Conservation (phyloP, 1,140 invertebrate genomes). For the Bombus confusus region DNA sequence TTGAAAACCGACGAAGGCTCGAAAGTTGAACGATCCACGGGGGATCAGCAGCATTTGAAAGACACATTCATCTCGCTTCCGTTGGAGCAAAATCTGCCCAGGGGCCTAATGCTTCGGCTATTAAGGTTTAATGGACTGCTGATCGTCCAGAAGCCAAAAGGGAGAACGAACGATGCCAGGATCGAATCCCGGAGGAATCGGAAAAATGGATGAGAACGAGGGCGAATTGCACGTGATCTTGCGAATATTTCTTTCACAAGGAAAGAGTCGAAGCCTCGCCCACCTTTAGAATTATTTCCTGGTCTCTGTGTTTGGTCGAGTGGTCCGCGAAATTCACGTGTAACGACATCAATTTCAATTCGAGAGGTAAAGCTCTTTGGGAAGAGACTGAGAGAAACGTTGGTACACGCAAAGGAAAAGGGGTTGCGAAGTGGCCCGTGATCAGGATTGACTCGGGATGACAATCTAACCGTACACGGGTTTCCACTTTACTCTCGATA, state of each 20-base stretch:
- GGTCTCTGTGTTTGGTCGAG: not conserved
- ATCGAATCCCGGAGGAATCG: constrained; percentile 57
- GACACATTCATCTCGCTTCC: constrained; percentile 76
- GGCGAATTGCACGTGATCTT: constrained; percentile 15
- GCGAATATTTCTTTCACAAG: not conserved
- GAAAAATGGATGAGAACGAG: constrained; percentile 55
- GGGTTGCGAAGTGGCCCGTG: constrained; percentile 65
- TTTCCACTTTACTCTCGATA: constrained; percentile 78
- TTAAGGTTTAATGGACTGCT: constrained; percentile 75
- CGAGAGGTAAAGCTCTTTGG: constrained; percentile 13
- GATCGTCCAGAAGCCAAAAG: constrained; percentile 56
- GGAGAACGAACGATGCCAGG: constrained; percentile 15
- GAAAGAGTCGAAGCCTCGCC: not conserved
- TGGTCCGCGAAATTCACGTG: not conserved
- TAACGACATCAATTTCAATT: constrained; percentile 63
- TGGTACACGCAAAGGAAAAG: constrained; percentile 38
- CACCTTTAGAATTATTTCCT: too few relatives aligned
- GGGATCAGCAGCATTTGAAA: constrained; percentile 62
- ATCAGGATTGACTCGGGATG: constrained; percentile 82
- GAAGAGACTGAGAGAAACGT: constrained; percentile 25
- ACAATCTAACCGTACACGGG: constrained; percentile 81
- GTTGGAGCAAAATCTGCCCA: constrained; percentile 77
- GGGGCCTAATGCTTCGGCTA: constrained; percentile 77
- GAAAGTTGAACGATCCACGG: constrained; percentile 30
- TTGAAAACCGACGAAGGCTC: not conserved